Evolutionary conservation across 2,888 invertebrate species (phyloP).

Genomic region (Entomobrya proxima): DNA sequence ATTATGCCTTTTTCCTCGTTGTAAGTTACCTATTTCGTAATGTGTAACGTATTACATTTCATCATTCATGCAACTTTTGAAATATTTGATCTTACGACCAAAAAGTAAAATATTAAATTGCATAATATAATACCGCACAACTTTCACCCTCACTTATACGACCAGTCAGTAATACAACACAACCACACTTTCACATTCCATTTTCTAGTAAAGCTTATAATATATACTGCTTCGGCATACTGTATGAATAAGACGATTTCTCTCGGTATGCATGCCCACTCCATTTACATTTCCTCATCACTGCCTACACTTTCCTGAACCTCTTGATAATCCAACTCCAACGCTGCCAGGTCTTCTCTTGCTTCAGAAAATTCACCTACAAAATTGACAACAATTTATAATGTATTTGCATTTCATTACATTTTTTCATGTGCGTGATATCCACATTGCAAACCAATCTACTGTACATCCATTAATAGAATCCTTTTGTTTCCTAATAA

Average conservation of each 20-base stretch:
- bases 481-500: no score
- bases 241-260: not conserved
- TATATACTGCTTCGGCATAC: no score
- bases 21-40: not conserved
- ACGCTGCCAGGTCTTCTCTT: constrained; percentile 70
- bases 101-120: no score
- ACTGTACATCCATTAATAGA: no score
- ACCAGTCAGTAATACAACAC: no score
- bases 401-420: not conserved
- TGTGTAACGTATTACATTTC: not conserved
- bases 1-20: constrained; percentile 28
- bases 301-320: constrained; percentile 72
- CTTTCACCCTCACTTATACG: no score
- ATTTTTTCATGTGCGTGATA: no score
- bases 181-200: no score
- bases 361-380: constrained; percentile 73
- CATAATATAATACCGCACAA: no score
- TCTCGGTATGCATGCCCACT: not conserved
- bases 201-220: no score
- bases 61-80: not conserved
- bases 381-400: not conserved
- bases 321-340: constrained; percentile 70
- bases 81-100: no score
- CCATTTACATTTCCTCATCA: constrained; percentile 69
- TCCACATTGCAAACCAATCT: no score